Evolutionary conservation across 2,888 invertebrate species (phyloP), one percentile per base, ranked within the genome.

Genomic region (Rhagonycha fulva): DNA sequence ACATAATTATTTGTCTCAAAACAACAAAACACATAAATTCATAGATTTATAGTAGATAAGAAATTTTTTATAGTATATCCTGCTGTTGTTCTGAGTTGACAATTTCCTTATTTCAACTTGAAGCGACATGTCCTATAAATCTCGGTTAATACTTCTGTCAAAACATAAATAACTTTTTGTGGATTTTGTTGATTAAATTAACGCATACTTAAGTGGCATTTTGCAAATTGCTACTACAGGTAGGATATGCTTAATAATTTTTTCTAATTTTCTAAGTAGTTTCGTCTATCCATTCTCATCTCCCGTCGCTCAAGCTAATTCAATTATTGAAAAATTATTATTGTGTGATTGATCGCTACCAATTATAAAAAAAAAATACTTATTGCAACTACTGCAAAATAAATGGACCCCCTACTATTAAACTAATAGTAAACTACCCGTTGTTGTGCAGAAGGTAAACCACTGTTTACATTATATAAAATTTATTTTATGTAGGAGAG

Each of bases 361-460:
- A 47, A 47, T 47, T 47, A 47, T n/a, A n/a, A 47, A 28, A 47
- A 47, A 47, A 2, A 19, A 2, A 1, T 66, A 72, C 72, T 61
- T 72, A 68, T 72, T 68, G 68, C 30, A 68, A 72, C 72, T 72
- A 62, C 72, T 28, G 72, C 30, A 66, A 71, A 68, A 61, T 28
- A 68, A 63, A 68, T 30, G 62, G 72, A 60, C 68, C 72, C 72
- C 72, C 72, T 68, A 72, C 72, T 68, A 68, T 61, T 72, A 68
- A 23, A 71, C 71, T 71, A 71, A 71, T 71, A 71, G 68, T 61
- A 68, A 68, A 68, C 72, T 72, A 72, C 72, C 68, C 68, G 68
- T 72, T 72, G 19, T 72, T 66, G 66, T 32, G 47, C 61, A 72
- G 72, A 72, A 72, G 72, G 72, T 72, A 72, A 72, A 72, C 72